Percentiles rank a stretch among this genome's conserved stretches.
Evolutionary conservation across 2,888 invertebrate species (phyloP).

Genomic region (Bombyx huttoni): DNA sequence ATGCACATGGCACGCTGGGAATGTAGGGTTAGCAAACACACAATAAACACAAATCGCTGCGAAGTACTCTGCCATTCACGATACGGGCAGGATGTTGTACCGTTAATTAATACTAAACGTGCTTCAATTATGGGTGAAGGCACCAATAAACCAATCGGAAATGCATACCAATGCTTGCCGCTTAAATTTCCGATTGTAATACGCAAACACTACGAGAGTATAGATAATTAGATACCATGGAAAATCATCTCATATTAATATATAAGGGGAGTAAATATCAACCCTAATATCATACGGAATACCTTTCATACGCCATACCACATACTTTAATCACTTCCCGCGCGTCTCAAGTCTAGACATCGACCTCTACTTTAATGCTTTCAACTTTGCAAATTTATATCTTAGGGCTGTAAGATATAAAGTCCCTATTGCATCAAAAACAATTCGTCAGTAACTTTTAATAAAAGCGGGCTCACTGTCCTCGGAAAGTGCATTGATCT

Average conservation of each 20-base stretch:
- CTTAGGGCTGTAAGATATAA: slow-evolving; percentile 35
- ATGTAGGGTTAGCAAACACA: slow-evolving; percentile 1
- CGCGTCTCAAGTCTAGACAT: slow-evolving; percentile 47
- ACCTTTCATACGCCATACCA: slow-evolving; percentile 36
- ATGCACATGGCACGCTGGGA: slow-evolving; percentile 1
- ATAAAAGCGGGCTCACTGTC: slow-evolving; percentile 65
- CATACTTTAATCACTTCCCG: slow-evolving; percentile 53
- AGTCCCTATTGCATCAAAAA: slow-evolving; percentile 38
- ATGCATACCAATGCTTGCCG: too few species aligned
- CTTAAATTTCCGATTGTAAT: too few species aligned
- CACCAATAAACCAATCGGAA: too few species aligned
- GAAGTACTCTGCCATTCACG: slow-evolving; percentile 5
- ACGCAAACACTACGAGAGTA: too few species aligned
- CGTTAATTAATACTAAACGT: not conserved
- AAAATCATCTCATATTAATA: not conserved
- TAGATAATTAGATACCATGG: too few species aligned
- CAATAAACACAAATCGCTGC: slow-evolving; percentile 8
- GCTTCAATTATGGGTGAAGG: not conserved
- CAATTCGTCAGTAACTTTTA: slow-evolving; percentile 36
- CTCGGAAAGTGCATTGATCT: slow-evolving; percentile 72
- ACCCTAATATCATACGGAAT: slow-evolving; percentile 31
- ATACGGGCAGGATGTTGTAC: not conserved
- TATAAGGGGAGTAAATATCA: slow-evolving; percentile 7
- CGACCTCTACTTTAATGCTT: slow-evolving; percentile 23
- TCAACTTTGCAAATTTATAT: slow-evolving; percentile 28